Base-by-base conservation (phyloP, 2,888 invertebrate genomes). In the Plebejus melissa region DNA sequence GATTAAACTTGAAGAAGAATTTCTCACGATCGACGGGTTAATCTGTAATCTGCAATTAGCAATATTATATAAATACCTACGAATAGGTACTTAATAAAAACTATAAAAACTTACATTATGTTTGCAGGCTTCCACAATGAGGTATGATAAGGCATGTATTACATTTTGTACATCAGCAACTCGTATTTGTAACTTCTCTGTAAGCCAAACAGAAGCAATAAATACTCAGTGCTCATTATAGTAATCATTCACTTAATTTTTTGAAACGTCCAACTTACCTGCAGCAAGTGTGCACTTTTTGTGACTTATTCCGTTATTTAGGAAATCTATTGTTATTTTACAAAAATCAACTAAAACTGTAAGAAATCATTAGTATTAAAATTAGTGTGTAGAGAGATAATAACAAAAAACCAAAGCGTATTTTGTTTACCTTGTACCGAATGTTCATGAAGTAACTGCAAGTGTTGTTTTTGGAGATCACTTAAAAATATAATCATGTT, bases 101-200 rank as follows among this genome's bases (percentile, higher is more conserved):
- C 82, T 22, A 22, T 22, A 22, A 22, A 22, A 22, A 89, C 89
- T 90, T 86, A 96, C 96, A 90, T 95, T 95, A 79, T 96, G 94
- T 88, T 96, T 96, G 80, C 95, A 95, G 79, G 95, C 95, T 87
- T 97, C 95, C 28, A 96, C 89, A 74, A 97, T 89, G 74, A 97
- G 91, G 85, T 96, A 95, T n/a, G 96, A 94, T 75, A 97, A 87
- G 32, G 96, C 96, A 88, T 96, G 95, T 16, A 97, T 94, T 69
- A 96, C 94, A 84, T 95, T 95, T 84, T 95, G 94, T 41, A 96
- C 94, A 72, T 87, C 85, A 78, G 92, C 88, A 11, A 92, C 77
- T 57, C 94, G 89, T 16, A 95, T 93, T 76, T 94, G 87, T 69
- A 96, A 85, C 84, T 95, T 96, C 82, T 95, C 95, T 95, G 80